Conservation (phyloP, 2,888 invertebrate species). For the Chironomus riparius region DNA sequence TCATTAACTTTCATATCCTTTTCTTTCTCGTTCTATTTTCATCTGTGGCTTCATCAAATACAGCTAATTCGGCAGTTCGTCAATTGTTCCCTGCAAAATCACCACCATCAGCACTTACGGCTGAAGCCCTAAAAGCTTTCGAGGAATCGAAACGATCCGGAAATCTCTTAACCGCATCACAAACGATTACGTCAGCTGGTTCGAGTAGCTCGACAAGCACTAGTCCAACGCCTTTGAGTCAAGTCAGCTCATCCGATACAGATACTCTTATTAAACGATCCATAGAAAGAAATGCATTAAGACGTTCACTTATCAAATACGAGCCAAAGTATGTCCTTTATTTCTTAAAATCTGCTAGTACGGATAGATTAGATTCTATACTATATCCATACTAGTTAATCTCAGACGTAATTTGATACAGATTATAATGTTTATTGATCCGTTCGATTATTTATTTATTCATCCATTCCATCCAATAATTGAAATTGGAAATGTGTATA, state of each 20-base stretch:
- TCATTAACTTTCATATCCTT: neutral
- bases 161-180: constrained; percentile 29
- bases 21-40: too few relatives aligned
- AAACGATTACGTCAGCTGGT: constrained; percentile 18
- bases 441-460: too few relatives aligned
- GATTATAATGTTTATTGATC: too few relatives aligned
- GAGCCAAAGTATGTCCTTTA: constrained; percentile 41
- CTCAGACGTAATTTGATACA: too few relatives aligned
- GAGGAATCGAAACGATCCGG: constrained; percentile 54
- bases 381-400: too few relatives aligned
- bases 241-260: constrained; percentile 44
- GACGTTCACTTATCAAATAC: constrained; percentile 68
- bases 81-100: constrained; percentile 69
- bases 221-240: constrained; percentile 38
- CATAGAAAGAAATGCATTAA: constrained; percentile 72
- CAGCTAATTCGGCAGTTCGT: constrained; percentile 69
- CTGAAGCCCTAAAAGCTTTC: constrained; percentile 64
- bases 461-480: constrained; percentile 42
- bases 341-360: too few relatives aligned
- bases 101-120: constrained; percentile 59
- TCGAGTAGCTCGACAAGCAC: constrained; percentile 35
- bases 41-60: too few relatives aligned
- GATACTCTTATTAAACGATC: constrained; percentile 58
- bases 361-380: constrained; percentile 31
- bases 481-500: constrained; percentile 29